Conservation (phyloP, 2,888 invertebrate genomes). For the Pediacus dermestoides region DNA sequence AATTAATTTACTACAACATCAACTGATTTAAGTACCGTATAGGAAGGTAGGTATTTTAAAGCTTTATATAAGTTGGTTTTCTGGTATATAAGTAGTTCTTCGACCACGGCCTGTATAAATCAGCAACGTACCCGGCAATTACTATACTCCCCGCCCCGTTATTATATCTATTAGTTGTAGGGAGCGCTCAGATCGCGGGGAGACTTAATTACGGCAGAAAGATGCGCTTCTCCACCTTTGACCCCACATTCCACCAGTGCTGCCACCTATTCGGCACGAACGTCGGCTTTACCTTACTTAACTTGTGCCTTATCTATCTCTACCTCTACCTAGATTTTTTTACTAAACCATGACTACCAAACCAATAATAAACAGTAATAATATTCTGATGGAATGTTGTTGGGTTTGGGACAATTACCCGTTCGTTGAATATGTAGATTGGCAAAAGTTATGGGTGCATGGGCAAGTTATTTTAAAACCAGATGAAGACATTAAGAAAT, state of each 20-base stretch:
- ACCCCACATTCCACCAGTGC: conserved; percentile 46
- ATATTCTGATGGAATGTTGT: neutral
- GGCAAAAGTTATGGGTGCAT: conserved; percentile 18
- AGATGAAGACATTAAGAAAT: conserved; percentile 33
- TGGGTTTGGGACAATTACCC: conserved; percentile 1
- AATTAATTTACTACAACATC: too few species aligned
- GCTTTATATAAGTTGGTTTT: too few species aligned
- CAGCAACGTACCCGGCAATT: conserved; percentile 49
- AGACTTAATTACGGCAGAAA: conserved; percentile 50
- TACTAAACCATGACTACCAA: too few species aligned
- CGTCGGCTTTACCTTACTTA: conserved; percentile 12
- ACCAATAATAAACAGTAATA: neutral
- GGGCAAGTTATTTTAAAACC: conserved; percentile 6
- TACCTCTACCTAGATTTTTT: conserved; percentile 21
- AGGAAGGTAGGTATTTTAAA: too few species aligned
- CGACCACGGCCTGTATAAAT: conserved; percentile 44
- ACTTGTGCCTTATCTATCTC: conserved; percentile 25
- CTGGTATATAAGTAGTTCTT: conserved; percentile 24
- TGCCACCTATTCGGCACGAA: conserved; percentile 47
- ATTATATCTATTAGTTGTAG: conserved; percentile 52
- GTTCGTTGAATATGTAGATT: conserved; percentile 21
- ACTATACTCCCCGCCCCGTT: conserved; percentile 49
- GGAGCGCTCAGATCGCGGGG: conserved; percentile 48
- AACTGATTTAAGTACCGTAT: too few species aligned
- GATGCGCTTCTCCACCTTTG: conserved; percentile 49